These are phyloP conservation scores for Ectemnius cavifrons DNA, from an alignment of 2,888 invertebrate genomes.

Conservation along the genomic window DNA sequence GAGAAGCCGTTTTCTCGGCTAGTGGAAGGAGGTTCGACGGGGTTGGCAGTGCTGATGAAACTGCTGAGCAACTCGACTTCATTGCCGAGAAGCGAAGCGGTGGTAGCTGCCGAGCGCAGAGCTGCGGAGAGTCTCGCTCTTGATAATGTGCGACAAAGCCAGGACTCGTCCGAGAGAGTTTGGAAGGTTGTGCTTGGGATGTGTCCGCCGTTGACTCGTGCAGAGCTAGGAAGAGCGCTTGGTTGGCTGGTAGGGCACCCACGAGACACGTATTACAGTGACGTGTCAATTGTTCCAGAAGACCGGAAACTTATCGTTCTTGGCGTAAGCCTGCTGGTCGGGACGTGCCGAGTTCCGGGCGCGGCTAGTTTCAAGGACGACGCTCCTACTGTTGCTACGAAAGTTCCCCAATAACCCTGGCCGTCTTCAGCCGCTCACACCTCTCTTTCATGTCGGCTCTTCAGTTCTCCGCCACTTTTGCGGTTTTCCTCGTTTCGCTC, in stretches of 20 bases:
- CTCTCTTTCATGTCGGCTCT: neutral
- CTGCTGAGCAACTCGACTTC: conserved; percentile 56
- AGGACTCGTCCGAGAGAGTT: conserved; percentile 62
- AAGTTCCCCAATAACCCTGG: conserved; percentile 49
- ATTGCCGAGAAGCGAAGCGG: conserved; percentile 45
- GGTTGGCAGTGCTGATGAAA: conserved; percentile 24
- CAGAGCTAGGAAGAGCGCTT: conserved; percentile 25
- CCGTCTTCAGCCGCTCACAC: neutral
- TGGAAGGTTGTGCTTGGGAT: conserved; percentile 59
- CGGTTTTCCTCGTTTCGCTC: neutral
- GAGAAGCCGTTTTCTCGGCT: conserved; percentile 22
- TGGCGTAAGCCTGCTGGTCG: conserved; percentile 50
- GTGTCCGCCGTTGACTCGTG: conserved; percentile 42
- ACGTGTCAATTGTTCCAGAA: conserved; percentile 68
- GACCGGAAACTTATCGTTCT: conserved; percentile 60
- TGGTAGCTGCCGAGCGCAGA: conserved; percentile 42
- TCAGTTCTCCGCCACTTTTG: conserved; percentile 24
- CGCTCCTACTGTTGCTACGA: conserved; percentile 18
- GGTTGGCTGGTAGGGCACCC: conserved; percentile 10
- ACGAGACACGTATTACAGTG: conserved; percentile 59
- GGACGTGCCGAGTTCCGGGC: conserved; percentile 35
- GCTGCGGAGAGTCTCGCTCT: conserved; percentile 30
- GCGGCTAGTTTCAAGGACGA: conserved; percentile 53
- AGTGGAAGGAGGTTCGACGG: neutral
- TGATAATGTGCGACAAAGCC: conserved; percentile 63